A percentile compares a stretch with the other conserved stretches of the same genome.
These are phyloP conservation scores for Platynereis dumerilii DNA, from an alignment of 2,888 invertebrate species.

Conservation along the genomic window DNA sequence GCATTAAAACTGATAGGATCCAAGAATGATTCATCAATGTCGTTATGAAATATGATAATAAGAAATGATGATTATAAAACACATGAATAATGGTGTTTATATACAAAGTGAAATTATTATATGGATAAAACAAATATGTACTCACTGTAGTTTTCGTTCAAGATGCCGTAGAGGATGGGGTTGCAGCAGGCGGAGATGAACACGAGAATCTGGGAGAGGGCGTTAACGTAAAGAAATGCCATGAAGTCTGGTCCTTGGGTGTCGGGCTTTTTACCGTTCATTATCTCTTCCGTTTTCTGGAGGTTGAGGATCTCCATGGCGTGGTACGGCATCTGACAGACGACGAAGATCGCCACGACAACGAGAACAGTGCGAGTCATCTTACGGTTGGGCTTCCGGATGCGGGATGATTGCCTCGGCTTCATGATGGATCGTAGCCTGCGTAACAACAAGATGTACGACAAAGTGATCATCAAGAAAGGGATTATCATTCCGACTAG, in stretches of 20 bases:
- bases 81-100: no score
- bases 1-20: no score
- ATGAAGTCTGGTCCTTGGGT: conserved; percentile 6
- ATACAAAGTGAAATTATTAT: no score
- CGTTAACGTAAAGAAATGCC: conserved; percentile 21
- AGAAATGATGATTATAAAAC: no score
- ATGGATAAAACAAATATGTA: conserved; percentile 7
- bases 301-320: conserved; percentile 27
- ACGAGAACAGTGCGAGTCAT: conserved; percentile 32
- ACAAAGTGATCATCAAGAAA: conserved; percentile 21
- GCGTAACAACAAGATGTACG: conserved; percentile 19
- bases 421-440: conserved; percentile 15
- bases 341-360: conserved; percentile 31
- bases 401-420: neutral
- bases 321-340: conserved; percentile 34
- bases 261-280: neutral
- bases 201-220: conserved; percentile 26
- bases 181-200: conserved; percentile 34
- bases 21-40: no score
- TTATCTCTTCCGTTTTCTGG: conserved; percentile 7
- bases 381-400: conserved; percentile 20
- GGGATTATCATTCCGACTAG: conserved; percentile 25
- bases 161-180: conserved; percentile 33
- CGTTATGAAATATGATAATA: no score
- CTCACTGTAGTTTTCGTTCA: conserved; percentile 37